phyloP scores from a whole-genome alignment of 2,113 vertebrate genomes.

The Galeopterus variegatus region DNA sequence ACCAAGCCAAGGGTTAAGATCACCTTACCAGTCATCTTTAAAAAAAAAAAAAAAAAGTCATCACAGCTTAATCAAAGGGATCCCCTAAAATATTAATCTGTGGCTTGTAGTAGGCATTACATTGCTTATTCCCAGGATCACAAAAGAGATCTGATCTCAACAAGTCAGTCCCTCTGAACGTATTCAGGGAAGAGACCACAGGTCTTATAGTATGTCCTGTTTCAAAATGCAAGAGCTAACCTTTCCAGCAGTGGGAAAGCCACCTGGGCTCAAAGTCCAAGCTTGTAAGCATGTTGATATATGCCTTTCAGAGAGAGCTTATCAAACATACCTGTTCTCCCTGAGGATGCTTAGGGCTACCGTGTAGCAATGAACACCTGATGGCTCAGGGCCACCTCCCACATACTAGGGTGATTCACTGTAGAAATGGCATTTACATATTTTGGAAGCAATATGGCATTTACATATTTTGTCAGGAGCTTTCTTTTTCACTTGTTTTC shows the following conservation, averaged over 20 bases:
- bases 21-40: too few relatives aligned
- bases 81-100: background rate
- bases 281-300: fast-evolving
- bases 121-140: background rate
- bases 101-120: background rate
- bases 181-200: background rate
- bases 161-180: background rate
- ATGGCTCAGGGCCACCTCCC: too few relatives aligned
- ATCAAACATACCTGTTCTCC: background rate
- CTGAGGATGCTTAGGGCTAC: background rate
- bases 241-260: background rate
- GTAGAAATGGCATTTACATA: background rate
- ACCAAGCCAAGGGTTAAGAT: too few relatives aligned
- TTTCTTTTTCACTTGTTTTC: constrained; percentile 5
- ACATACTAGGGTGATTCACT: background rate
- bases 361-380: background rate
- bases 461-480: background rate
- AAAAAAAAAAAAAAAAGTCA: background rate
- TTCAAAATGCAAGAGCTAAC: background rate
- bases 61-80: background rate
- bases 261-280: background rate
- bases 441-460: background rate
- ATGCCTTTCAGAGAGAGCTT: background rate
- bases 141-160: background rate
- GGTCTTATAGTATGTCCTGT: background rate